These are phyloP conservation scores for Ruditapes philippinarum DNA, from an alignment of 1,140 invertebrate genomes.

Conservation along the genomic window DNA sequence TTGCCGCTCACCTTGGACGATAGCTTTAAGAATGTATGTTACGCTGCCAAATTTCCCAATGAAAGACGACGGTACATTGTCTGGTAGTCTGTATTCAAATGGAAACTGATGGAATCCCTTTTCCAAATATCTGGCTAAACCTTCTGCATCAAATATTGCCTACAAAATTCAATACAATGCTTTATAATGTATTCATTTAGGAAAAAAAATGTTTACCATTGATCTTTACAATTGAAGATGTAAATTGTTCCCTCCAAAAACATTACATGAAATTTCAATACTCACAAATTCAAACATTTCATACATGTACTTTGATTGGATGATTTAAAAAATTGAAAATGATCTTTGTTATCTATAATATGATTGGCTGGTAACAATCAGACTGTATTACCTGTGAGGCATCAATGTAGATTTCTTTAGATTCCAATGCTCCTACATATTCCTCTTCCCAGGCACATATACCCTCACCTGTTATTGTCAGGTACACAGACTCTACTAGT, in stretches of 20 bases:
- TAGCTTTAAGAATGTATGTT: conserved; percentile 85
- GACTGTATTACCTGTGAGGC: conserved; percentile 74
- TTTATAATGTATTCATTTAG: too few relatives aligned
- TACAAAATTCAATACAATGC: too few relatives aligned
- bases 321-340: too few relatives aligned
- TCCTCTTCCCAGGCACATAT: conserved; percentile 83
- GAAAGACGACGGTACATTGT: conserved; percentile 85
- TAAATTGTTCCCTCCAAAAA: too few relatives aligned
- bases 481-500: conserved; percentile 72
- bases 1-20: conserved; percentile 77
- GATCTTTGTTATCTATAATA: too few relatives aligned
- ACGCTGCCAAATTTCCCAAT: conserved; percentile 86
- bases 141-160: conserved; percentile 19
- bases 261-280: too few relatives aligned
- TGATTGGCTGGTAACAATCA: too few relatives aligned
- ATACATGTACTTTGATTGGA: too few relatives aligned
- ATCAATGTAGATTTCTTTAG: conserved; percentile 84
- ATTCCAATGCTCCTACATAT: conserved; percentile 67
- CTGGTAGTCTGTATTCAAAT: conserved; percentile 83
- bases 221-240: too few relatives aligned
- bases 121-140: conserved; percentile 44
- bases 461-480: conserved; percentile 81
- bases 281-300: too few relatives aligned
- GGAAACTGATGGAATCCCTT: conserved; percentile 81
- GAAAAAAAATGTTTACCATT: too few relatives aligned